Evolutionary conservation across 2,888 invertebrate species (phyloP), one percentile per base, ranked within the genome.

Genomic region (Pediacus dermestoides): DNA sequence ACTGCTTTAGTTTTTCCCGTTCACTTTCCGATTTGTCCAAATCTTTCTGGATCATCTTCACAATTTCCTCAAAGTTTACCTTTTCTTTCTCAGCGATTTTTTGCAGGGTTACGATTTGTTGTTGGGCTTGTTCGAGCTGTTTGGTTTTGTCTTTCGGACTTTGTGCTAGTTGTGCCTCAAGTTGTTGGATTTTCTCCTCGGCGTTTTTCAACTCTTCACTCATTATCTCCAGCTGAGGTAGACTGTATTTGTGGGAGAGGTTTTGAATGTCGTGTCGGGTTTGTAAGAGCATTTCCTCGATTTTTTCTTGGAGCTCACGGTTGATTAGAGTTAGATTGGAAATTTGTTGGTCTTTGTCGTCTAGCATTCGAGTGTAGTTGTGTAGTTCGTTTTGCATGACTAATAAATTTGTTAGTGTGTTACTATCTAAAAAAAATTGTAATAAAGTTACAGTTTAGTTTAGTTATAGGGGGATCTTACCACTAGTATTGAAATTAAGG

Each of bases 151-250:
- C 11, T 4, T 22, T 9, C 8, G 21, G 13, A 18, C 30, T 6
- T 13, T 14, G 21, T 27, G 39, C 30, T 14, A 58, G 35, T 42
- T 57, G 39, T 36, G 50, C 39, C 31, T 52, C 49, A 10, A 61
- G 38, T 16, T 48, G 46, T 27, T 44, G 47, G n/a, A 57, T 58
- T 35, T 44, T 54, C 7, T 45, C 39, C 34, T 60, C 52, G 1
- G 61, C 52, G 21, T 50, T 50, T 39, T 52, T 51, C 22, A 63
- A 43, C 41, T 61, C 61, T 33, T 58, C 51, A 33, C 51, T 55
- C 61, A 63, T 63, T 30, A 50, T 48, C 42, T 60, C 58, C 16
- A 63, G 43, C 42, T 62, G 57, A 8, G 63, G 63, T 39, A 63
- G 39, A 39, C 53, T 61, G 40, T 63, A 63, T 48, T 60, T 60